Evolutionary conservation across 2,113 vertebrate species (phyloP).

Genomic region (Actenoides lindsayi): DNA sequence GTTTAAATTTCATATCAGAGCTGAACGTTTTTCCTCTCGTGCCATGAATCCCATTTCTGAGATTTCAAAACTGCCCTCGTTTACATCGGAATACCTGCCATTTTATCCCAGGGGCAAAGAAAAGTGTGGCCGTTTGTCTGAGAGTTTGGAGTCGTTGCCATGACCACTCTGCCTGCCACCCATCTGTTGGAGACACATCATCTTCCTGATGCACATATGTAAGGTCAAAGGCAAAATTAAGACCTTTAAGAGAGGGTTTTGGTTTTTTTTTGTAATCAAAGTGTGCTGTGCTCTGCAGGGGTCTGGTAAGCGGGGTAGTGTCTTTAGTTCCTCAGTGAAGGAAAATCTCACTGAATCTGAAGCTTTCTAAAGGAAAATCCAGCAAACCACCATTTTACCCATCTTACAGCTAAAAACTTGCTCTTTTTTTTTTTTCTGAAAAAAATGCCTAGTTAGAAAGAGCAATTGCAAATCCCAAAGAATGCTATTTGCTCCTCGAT

Average conservation of each 20-base stretch:
- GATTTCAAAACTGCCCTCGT: not conserved
- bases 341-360: not conserved
- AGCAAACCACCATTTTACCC: not conserved
- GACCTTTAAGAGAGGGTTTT: not conserved
- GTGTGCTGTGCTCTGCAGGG: not conserved
- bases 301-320: not conserved
- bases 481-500: not conserved
- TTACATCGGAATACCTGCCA: not conserved
- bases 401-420: not conserved
- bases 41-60: not conserved
- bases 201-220: not conserved
- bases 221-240: not conserved
- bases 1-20: not conserved
- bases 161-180: not conserved
- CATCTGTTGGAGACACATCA: accelerated
- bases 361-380: not conserved
- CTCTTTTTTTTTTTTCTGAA: not conserved
- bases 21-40: not conserved
- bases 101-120: not conserved
- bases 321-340: not conserved
- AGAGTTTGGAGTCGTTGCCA: not conserved
- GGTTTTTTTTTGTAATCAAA: not conserved
- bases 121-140: not conserved
- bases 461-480: not conserved
- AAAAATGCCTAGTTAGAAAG: not conserved